Base-by-base conservation (phyloP, 2,888 invertebrate species). In the Cyclophora punctaria region DNA sequence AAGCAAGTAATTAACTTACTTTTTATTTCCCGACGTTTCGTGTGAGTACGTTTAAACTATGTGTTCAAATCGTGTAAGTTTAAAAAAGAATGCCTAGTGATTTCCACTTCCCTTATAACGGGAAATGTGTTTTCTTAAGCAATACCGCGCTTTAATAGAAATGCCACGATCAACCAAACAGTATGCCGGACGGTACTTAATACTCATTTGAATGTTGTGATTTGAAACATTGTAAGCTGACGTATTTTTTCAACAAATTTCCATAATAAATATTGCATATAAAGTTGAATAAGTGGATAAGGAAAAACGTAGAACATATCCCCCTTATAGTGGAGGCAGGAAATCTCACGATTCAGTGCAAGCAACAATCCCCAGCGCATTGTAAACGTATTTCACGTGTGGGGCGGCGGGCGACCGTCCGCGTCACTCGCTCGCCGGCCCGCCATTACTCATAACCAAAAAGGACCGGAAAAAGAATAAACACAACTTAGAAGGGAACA, bases 381-480 rank as follows among this genome's bases (percentile, higher is more conserved):
- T 69, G 72, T 68, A 68, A 75, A 68, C 72, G 73, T 78, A 74
- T 78, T 75, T 77, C 71, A 73, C 66, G 66, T 71, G 64, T 64
- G 52, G 66, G 64, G 66, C 68, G 20, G 20, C 20, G 20, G 37
- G 58, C 67, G 62, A 61, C 62, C 67, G 67, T 64, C 63, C 66
- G 58, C 67, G 81, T 81, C 82, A 76, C 69, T 67, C 67, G 62
- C 59, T 58, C 66, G 61, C 69, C 62, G 62, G 58, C 74, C 79
- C 71, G 53, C 73, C 78, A 82, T 83, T 75, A 78, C 77, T 83
- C 83, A 83, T 80, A 80, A 74, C 74, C 68, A 61, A 76, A 78
- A 79, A 73, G 71, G 72, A 76, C 65, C 66, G 61, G 60, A 68
- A 67, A 77, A 75, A 76, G 71, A 80, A 80, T 80, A 83, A 78